A percentile compares a stretch with the other conserved stretches of the same genome.
These are phyloP conservation scores for Masnerella sp. DNA, from an alignment of 2,888 invertebrate species.

Conservation along the genomic window DNA sequence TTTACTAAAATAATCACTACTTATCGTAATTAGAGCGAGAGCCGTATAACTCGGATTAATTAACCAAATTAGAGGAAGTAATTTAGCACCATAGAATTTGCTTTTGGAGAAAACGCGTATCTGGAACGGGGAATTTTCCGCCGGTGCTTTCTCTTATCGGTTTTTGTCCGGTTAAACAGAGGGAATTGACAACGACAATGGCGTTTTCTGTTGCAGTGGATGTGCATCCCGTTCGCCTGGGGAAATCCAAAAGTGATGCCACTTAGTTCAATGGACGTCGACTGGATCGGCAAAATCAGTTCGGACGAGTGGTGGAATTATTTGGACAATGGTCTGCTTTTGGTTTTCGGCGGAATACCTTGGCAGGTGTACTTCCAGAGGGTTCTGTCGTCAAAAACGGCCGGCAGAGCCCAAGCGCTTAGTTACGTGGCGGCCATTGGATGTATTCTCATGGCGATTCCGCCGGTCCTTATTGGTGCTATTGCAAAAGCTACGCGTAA, in stretches of 20 bases:
- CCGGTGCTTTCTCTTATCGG: too few species aligned
- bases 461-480: slow-evolving; percentile 97
- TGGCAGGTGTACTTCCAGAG: slow-evolving; percentile 99
- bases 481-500: slow-evolving; percentile 96
- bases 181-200: too few species aligned
- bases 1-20: too few species aligned
- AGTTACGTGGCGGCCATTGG: slow-evolving; percentile 98
- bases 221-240: slow-evolving; percentile 98
- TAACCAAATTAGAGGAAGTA: too few species aligned
- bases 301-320: slow-evolving; percentile 88
- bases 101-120: too few species aligned
- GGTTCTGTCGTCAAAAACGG: slow-evolving; percentile 97
- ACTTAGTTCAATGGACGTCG: slow-evolving; percentile 88
- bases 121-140: too few species aligned
- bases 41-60: too few species aligned
- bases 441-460: slow-evolving; percentile 97
- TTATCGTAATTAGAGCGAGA: too few species aligned
- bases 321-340: slow-evolving; percentile 90
- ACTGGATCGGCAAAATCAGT: slow-evolving; percentile 92
- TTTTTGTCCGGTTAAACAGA: too few species aligned
- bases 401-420: slow-evolving; percentile 93
- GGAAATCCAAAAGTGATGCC: slow-evolving; percentile 90
- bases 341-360: slow-evolving; percentile 97
- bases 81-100: too few species aligned
- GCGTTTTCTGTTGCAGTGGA: slow-evolving; percentile 83